phyloP scores from a whole-genome alignment of 2,888 invertebrate species.

The Pristionchus mayeri region DNA sequence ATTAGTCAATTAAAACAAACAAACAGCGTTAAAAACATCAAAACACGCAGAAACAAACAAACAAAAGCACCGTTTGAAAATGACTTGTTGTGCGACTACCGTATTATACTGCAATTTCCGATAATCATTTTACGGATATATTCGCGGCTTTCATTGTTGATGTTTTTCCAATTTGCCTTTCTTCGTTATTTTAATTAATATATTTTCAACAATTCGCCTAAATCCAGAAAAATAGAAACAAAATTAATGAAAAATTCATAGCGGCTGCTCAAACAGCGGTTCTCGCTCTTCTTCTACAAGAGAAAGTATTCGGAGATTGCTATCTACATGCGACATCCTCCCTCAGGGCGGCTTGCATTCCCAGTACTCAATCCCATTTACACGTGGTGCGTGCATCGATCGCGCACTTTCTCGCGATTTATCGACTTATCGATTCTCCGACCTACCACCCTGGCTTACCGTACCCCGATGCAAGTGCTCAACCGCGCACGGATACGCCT shows the following conservation, averaged over 20 bases:
- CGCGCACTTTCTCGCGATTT: too few relatives aligned
- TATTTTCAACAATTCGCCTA: not conserved
- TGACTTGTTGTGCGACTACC: too few relatives aligned
- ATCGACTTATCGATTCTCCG: too few relatives aligned
- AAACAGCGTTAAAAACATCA: not conserved
- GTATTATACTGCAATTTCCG: not conserved
- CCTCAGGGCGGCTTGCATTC: too few relatives aligned
- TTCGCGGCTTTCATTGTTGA: too few relatives aligned
- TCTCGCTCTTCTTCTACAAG: not conserved
- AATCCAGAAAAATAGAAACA: not conserved
- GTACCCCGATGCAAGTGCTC: not conserved
- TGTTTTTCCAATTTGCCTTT: not conserved
- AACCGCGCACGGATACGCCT: slow-evolving; percentile 11
- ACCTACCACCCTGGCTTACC: not conserved
- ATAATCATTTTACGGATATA: not conserved
- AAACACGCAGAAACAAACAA: not conserved
- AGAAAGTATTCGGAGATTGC: not conserved
- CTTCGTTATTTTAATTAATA: not conserved
- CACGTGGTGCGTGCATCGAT: not conserved
- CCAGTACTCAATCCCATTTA: not conserved
- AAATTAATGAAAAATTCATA: not conserved
- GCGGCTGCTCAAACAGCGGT: not conserved
- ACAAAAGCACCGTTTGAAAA: too few relatives aligned
- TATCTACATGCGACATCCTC: not conserved
- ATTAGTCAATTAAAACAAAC: not conserved